These are phyloP conservation scores for Hydropotes inermis DNA, from an alignment of 2,113 vertebrate species.

Conservation along the genomic window DNA sequence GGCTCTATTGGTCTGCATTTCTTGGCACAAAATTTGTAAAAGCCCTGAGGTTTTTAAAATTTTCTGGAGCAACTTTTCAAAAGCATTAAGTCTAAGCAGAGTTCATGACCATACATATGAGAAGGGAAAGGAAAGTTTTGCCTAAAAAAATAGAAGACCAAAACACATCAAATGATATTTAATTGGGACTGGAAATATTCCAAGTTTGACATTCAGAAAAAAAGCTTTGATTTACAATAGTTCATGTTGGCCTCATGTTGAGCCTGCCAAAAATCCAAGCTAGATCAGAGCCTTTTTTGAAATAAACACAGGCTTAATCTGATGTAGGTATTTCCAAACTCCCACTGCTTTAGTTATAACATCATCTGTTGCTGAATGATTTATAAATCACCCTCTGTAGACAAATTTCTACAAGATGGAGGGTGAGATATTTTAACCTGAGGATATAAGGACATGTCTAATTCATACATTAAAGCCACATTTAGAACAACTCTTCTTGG, in stretches of 20 bases:
- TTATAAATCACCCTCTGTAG: constrained; percentile 82
- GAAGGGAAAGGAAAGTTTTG: constrained; percentile 50
- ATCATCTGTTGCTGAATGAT: constrained; percentile 88
- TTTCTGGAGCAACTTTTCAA: constrained; percentile 56
- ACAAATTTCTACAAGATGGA: constrained; percentile 69
- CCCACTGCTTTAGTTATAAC: constrained; percentile 87
- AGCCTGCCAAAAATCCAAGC: constrained; percentile 85
- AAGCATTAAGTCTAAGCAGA: constrained; percentile 45
- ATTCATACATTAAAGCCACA: constrained; percentile 26
- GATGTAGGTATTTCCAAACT: constrained; percentile 87
- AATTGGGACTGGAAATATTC: constrained; percentile 86
- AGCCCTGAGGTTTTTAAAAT: constrained; percentile 10
- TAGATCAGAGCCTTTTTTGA: constrained; percentile 88
- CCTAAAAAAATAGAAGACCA: constrained; percentile 67
- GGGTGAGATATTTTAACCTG: constrained; percentile 75
- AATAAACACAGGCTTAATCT: constrained; percentile 86
- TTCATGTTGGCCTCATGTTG: constrained; percentile 86
- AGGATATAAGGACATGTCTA: constrained; percentile 69
- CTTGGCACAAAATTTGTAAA: constrained; percentile 4
- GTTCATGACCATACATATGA: constrained; percentile 59
- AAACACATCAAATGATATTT: constrained; percentile 82
- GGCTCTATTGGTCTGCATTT: not conserved
- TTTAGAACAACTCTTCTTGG: constrained; percentile 29
- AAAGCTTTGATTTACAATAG: constrained; percentile 84
- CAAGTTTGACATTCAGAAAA: constrained; percentile 84